A percentile compares a stretch with the other conserved stretches of the same genome.
Conservation (phyloP, 2,888 invertebrate species). For the Nineta flava region DNA sequence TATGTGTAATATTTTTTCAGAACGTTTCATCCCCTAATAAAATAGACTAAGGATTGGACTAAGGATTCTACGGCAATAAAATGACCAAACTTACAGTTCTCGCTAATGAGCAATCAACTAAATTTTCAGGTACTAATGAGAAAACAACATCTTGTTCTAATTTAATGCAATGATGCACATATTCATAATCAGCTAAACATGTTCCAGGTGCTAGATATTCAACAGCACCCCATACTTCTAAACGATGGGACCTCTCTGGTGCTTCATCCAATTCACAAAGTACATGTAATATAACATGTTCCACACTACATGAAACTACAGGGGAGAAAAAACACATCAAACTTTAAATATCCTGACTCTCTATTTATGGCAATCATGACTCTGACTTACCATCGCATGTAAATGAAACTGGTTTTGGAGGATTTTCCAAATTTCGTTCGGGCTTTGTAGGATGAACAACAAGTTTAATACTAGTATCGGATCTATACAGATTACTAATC, state of each 20-base stretch:
- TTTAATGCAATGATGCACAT: slow-evolving; percentile 85
- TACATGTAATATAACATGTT: slow-evolving; percentile 72
- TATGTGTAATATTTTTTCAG: too few relatives aligned
- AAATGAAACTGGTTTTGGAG: slow-evolving; percentile 53
- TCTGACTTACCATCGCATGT: slow-evolving; percentile 71
- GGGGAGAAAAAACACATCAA: slow-evolving; percentile 15
- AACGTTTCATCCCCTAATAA: too few relatives aligned
- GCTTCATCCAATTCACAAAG: slow-evolving; percentile 60
- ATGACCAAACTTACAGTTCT: slow-evolving; percentile 46
- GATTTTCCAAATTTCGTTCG: slow-evolving; percentile 15
- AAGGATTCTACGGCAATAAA: too few relatives aligned
- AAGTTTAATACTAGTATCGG: slow-evolving; percentile 76
- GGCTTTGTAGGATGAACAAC: slow-evolving; percentile 47
- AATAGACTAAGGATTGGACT: too few relatives aligned
- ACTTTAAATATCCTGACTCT: background rate
- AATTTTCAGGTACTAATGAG: slow-evolving; percentile 46
- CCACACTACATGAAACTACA: slow-evolving; percentile 72
- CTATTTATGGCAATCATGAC: background rate
- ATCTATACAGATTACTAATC: slow-evolving; percentile 60
- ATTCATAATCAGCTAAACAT: slow-evolving; percentile 76
- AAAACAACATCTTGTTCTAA: slow-evolving; percentile 74
- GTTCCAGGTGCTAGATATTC: slow-evolving; percentile 81
- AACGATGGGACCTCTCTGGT: slow-evolving; percentile 32
- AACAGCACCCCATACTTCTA: slow-evolving; percentile 71
- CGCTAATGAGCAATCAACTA: slow-evolving; percentile 53